Evolutionary conservation across 2,113 vertebrate genomes (phyloP).

Genomic region (Nematolebias whitei): DNA sequence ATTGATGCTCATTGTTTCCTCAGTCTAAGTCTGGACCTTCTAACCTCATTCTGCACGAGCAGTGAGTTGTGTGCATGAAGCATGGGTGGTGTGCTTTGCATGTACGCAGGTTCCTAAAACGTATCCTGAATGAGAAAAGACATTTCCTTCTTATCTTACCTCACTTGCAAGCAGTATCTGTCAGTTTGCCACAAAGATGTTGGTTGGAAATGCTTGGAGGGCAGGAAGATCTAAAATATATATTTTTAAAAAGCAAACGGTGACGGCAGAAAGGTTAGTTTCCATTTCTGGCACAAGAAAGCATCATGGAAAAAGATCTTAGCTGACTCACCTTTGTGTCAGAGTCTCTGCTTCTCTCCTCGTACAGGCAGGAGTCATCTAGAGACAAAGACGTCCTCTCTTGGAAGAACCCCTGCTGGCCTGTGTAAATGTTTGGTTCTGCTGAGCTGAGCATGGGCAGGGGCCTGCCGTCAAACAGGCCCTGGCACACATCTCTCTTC

Average conservation of each 20-base stretch:
- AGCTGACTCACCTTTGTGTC: slow-evolving; percentile 75
- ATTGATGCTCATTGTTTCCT: slow-evolving; percentile 57
- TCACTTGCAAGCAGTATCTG: slow-evolving; percentile 78
- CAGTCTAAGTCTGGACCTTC: slow-evolving; percentile 15
- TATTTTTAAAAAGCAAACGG: slow-evolving; percentile 68
- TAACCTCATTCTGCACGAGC: slow-evolving; percentile 51
- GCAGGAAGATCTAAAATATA: slow-evolving; percentile 73
- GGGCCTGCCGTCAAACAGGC: slow-evolving; percentile 64
- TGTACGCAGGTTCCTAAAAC: slow-evolving; percentile 26
- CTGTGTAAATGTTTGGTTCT: slow-evolving; percentile 56
- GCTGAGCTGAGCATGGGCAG: slow-evolving; percentile 20
- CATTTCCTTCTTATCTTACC: slow-evolving; percentile 69
- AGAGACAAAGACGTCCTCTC: slow-evolving; percentile 62
- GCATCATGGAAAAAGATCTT: slow-evolving; percentile 35
- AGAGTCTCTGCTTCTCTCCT: slow-evolving; percentile 72
- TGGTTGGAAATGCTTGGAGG: slow-evolving; percentile 75
- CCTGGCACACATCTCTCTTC: slow-evolving; percentile 56
- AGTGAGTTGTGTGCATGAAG: slow-evolving; percentile 24
- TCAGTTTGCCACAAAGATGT: slow-evolving; percentile 70
- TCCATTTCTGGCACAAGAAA: slow-evolving; percentile 62
- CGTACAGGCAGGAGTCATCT: slow-evolving; percentile 69
- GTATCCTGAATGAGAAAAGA: slow-evolving; percentile 18
- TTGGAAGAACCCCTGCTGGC: slow-evolving; percentile 57
- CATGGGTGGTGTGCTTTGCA: slow-evolving; percentile 28
- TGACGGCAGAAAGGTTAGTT: slow-evolving; percentile 53